Percentiles rank a stretch among this genome's conserved stretches.
Evolutionary conservation across 2,113 vertebrate species (phyloP).

Genomic region (Cochlearius cochlearius): DNA sequence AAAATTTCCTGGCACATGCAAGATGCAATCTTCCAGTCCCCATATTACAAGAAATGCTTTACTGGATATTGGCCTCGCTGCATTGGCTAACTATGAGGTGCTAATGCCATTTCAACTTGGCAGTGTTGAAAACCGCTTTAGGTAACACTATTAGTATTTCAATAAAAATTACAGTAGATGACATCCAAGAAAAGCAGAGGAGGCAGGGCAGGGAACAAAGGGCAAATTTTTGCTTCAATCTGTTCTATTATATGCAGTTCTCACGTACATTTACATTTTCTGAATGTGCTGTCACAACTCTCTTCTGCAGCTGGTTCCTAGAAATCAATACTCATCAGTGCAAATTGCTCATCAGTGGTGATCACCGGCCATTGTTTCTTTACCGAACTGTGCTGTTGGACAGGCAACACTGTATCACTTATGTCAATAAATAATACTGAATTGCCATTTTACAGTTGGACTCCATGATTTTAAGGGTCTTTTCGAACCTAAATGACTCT

Average conservation of each 20-base stretch:
- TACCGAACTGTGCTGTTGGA: background rate
- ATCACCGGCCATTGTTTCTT: background rate
- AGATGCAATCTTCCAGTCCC: background rate
- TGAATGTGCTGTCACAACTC: background rate
- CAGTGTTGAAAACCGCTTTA: background rate
- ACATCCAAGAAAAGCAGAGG: conserved; percentile 8
- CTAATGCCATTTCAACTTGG: conserved; percentile 3
- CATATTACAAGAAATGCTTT: background rate
- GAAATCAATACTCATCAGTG: background rate
- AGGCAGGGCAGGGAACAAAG: background rate
- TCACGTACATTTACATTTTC: background rate
- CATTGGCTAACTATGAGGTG: background rate
- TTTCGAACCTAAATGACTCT: background rate
- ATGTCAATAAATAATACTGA: background rate
- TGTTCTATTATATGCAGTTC: background rate
- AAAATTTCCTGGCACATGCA: conserved; percentile 17
- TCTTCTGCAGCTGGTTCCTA: conserved; percentile 15
- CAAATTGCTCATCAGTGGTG: background rate
- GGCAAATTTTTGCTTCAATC: background rate
- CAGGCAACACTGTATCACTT: background rate
- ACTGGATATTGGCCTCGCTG: background rate
- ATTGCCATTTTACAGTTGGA: background rate
- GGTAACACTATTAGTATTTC: background rate
- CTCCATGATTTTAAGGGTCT: background rate
- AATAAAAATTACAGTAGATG: background rate